Percentiles rank a stretch among this genome's conserved stretches.
Conservation (phyloP, 2,888 invertebrate species). For the Leptopilina syphax region DNA sequence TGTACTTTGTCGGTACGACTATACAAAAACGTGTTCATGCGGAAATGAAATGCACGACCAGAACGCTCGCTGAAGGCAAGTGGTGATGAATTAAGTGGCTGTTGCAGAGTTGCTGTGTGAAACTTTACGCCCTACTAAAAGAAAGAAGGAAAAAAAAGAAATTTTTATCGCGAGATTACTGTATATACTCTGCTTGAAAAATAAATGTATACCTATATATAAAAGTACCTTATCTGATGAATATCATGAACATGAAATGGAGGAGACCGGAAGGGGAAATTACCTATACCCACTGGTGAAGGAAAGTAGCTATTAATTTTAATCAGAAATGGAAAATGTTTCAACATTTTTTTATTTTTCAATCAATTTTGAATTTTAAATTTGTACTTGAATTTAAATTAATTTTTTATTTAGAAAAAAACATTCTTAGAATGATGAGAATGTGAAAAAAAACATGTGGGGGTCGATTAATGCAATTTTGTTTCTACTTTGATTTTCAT, state of each 20-base stretch:
- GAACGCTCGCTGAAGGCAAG: not conserved
- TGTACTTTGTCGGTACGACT: slow-evolving; percentile 2
- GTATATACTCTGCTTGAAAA: not conserved
- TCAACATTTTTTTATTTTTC: too few species aligned
- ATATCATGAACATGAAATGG: not conserved
- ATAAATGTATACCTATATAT: not conserved
- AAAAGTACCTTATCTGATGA: not conserved
- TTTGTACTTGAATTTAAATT: too few species aligned
- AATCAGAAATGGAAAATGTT: too few species aligned
- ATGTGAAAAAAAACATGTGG: too few species aligned
- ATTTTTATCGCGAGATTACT: not conserved
- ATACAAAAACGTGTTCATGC: slow-evolving; percentile 28
- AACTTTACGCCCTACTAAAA: slow-evolving; percentile 15
- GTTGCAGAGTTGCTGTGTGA: slow-evolving; percentile 15
- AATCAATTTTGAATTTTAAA: too few species aligned
- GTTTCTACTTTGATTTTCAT: too few species aligned
- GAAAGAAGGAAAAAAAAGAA: not conserved
- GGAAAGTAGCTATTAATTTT: too few species aligned
- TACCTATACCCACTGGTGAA: not conserved
- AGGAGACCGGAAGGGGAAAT: not conserved
- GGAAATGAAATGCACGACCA: slow-evolving; percentile 18
- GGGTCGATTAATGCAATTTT: too few species aligned
- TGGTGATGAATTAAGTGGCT: slow-evolving; percentile 32
- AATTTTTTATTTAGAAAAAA: too few species aligned
- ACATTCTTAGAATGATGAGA: too few species aligned